Evolutionary conservation across 2,113 vertebrate genomes (phyloP), one percentile per base, ranked within the genome.

Genomic region (Addax nasomaculatus): DNA sequence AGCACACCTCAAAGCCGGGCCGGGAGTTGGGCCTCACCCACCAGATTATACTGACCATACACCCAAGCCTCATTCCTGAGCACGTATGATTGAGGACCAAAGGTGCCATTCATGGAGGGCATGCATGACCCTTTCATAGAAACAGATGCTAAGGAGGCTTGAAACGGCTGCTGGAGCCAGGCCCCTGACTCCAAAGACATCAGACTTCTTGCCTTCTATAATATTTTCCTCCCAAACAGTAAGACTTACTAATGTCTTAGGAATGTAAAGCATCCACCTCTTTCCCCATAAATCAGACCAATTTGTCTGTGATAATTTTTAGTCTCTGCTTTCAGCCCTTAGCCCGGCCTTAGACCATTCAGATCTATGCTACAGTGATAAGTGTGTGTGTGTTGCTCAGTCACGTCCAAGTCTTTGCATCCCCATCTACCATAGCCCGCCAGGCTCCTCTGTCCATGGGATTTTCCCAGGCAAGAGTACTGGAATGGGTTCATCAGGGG

Each of bases 41-140:
- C 78, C 5, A 45, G 62, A 43, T 62, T 49, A 12, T 39, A 10
- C 53, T 23, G 21, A 30, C 90, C 60, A 0, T 2, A 2, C 7
- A 30, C 51, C 36, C 15, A 23, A 6, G 51, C 57, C 80, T 45
- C 29, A 1, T 15, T 70, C 70, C 27, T 30, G 23, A 21, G 43
- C 60, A 10, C 0, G 3, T 23, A 12, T 29, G 29, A 17, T 2
- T 3, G 11, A 33, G 36, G 55, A 45, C 21, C 39, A 7, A 5
- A 5, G 21, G 30, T 27, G 0, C n/a, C 21, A 2, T 13, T 25
- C 25, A 2, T 6, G 11, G 16, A 30, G 39, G 33, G n/a, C 16
- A 3, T 2, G 2, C 2, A 0, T 0, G 6, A 27, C 53, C 47
- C 45, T 53, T 39, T 7, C 70, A 12, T 7, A 11, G 51, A 47